A percentile compares a stretch with the other conserved stretches of the same genome.
phyloP scores from a whole-genome alignment of 2,888 invertebrate species.

The Scaptomyza reducta region DNA sequence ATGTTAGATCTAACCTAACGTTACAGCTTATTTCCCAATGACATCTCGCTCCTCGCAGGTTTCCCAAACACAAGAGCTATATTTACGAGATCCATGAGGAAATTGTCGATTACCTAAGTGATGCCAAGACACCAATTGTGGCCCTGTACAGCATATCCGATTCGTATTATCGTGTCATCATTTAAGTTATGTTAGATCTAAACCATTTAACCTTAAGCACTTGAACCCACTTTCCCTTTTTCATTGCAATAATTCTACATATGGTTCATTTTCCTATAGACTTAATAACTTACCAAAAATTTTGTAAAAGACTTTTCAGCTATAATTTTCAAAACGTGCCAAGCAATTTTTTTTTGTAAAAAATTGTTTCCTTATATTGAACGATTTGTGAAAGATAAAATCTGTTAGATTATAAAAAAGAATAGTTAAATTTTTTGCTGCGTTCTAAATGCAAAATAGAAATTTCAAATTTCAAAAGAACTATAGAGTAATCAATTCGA shows the following conservation, averaged over 20 bases:
- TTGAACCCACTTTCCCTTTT: neutral
- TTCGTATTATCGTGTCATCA: too few species aligned
- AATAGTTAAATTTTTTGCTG: constrained; percentile 1
- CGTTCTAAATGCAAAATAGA: constrained; percentile 9
- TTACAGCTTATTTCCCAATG: too few species aligned
- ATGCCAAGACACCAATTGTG: too few species aligned
- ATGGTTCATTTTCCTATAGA: neutral
- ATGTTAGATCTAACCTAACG: too few species aligned
- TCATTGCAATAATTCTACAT: constrained; percentile 1
- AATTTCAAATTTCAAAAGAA: constrained; percentile 9
- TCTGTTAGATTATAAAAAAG: neutral
- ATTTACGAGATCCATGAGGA: too few species aligned
- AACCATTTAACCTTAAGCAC: too few species aligned
- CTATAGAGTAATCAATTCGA: neutral
- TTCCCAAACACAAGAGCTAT: too few species aligned
- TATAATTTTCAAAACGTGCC: constrained; percentile 25
- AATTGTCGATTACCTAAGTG: too few species aligned
- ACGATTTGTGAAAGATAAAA: neutral
- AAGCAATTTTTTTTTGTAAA: constrained; percentile 15
- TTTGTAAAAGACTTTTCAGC: neutral
- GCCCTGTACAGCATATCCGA: too few species aligned
- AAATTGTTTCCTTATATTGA: constrained; percentile 6
- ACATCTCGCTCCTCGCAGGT: too few species aligned
- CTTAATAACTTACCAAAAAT: constrained; percentile 13
- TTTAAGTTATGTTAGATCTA: neutral